Evolutionary conservation across 2,888 invertebrate genomes (phyloP).

Genomic region (Yponomeuta evonymella): DNA sequence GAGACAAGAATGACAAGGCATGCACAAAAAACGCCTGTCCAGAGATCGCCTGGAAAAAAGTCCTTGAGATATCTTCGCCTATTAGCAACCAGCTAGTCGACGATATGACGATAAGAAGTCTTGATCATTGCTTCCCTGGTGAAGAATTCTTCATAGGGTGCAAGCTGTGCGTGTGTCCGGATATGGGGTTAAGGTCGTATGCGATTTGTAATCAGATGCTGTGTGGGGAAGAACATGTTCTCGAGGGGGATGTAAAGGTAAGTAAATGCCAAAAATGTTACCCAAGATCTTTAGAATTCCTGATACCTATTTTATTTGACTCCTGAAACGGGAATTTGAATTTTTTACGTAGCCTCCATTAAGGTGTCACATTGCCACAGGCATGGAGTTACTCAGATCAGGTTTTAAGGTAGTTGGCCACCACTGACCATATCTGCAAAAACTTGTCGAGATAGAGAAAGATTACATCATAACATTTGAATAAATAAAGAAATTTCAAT

Average conservation of each 20-base stretch:
- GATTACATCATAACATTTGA: too few species aligned
- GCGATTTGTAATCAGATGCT: conserved; percentile 41
- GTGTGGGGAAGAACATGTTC: not conserved
- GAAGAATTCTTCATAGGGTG: conserved; percentile 58
- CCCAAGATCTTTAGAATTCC: too few species aligned
- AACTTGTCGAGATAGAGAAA: too few species aligned
- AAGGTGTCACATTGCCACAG: too few species aligned
- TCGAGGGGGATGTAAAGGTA: not conserved
- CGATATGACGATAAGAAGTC: conserved; percentile 34
- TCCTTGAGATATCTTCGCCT: conserved; percentile 44
- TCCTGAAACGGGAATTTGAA: too few species aligned
- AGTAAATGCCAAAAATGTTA: not conserved
- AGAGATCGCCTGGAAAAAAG: conserved; percentile 45
- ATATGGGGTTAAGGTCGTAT: conserved; percentile 53
- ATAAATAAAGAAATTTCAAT: too few species aligned
- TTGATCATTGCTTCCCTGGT: conserved; percentile 60
- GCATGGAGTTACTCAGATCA: too few species aligned
- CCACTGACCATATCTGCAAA: too few species aligned
- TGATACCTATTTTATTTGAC: too few species aligned
- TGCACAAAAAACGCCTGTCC: conserved; percentile 52
- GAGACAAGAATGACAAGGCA: conserved; percentile 45
- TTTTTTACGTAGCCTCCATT: too few species aligned
- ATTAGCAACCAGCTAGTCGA: conserved; percentile 34
- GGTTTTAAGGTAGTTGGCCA: too few species aligned
- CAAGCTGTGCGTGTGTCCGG: conserved; percentile 61